phyloP scores from a whole-genome alignment of 2,797 vertebrate genomes.

The Cynopterus sphinx region DNA sequence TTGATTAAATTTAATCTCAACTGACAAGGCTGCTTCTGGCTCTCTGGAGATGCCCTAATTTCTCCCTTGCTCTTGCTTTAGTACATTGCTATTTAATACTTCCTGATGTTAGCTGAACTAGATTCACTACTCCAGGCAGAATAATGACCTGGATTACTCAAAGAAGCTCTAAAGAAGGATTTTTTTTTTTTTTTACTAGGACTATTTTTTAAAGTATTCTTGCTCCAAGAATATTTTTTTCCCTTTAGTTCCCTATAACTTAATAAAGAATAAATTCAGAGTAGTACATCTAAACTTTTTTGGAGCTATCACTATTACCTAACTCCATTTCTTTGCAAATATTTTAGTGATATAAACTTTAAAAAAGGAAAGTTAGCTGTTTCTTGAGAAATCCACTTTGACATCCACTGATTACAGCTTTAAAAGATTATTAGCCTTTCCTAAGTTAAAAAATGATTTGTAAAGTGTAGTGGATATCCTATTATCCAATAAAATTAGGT shows the following conservation, averaged over 20 bases:
- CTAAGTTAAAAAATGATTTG: background rate
- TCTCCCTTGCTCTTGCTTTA: constrained; percentile 1
- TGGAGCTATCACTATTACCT: background rate
- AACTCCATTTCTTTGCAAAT: constrained; percentile 20
- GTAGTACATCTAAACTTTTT: background rate
- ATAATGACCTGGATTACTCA: constrained; percentile 72
- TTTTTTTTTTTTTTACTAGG: background rate
- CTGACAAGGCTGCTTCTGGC: constrained; percentile 56
- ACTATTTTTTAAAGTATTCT: constrained; percentile 30
- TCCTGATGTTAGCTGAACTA: constrained; percentile 69
- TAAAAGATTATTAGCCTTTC: background rate
- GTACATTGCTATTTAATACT: constrained; percentile 23
- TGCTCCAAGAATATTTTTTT: background rate
- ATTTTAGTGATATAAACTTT: constrained; percentile 3
- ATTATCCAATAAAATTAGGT: background rate
- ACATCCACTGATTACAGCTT: background rate
- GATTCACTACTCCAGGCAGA: constrained; percentile 66
- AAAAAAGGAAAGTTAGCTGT: constrained; percentile 29
- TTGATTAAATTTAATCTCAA: constrained; percentile 65
- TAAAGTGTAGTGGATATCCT: background rate
- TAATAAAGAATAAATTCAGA: constrained; percentile 9
- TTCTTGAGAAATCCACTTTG: background rate
- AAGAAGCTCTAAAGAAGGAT: constrained; percentile 39
- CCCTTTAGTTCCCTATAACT: background rate
- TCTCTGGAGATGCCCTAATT: constrained; percentile 67